A percentile compares a stretch with the other conserved stretches of the same genome.
Evolutionary conservation across 1,140 invertebrate genomes (phyloP).

Genomic region (Bombus picipes): DNA sequence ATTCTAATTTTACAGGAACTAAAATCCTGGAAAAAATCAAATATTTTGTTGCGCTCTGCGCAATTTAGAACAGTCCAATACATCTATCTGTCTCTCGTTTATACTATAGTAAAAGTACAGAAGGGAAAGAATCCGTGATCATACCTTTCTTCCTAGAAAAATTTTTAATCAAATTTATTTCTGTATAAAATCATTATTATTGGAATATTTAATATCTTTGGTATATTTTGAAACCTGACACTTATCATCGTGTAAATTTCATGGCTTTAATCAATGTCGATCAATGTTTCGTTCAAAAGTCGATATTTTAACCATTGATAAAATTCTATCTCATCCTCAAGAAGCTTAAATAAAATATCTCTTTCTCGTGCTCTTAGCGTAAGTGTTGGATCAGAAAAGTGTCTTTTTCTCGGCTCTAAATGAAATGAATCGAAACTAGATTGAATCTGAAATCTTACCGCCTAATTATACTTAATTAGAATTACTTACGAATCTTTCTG

Average conservation of each 20-base stretch:
- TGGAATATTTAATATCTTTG: conserved; percentile 14
- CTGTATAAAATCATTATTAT: neutral
- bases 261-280: conserved; percentile 48
- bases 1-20: neutral
- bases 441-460: neutral
- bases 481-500: conserved; percentile 83
- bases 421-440: conserved; percentile 6
- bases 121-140: neutral
- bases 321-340: conserved; percentile 85
- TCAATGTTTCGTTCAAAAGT: conserved; percentile 79
- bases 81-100: no score
- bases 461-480: no score
- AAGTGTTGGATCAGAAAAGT: conserved; percentile 4
- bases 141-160: neutral
- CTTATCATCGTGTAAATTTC: neutral
- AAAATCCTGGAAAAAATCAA: neutral
- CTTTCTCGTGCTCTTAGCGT: conserved; percentile 53
- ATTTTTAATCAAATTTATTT: neutral
- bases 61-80: no score
- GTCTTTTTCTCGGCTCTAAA: conserved; percentile 66
- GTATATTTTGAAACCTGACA: neutral
- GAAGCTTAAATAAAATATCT: conserved; percentile 75
- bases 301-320: conserved; percentile 85
- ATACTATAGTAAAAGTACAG: neutral
- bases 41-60: neutral